Conservation (phyloP, 30 jellyfish, hydroid and myxozoan species). For the Nemopilema nomurai region DNA sequence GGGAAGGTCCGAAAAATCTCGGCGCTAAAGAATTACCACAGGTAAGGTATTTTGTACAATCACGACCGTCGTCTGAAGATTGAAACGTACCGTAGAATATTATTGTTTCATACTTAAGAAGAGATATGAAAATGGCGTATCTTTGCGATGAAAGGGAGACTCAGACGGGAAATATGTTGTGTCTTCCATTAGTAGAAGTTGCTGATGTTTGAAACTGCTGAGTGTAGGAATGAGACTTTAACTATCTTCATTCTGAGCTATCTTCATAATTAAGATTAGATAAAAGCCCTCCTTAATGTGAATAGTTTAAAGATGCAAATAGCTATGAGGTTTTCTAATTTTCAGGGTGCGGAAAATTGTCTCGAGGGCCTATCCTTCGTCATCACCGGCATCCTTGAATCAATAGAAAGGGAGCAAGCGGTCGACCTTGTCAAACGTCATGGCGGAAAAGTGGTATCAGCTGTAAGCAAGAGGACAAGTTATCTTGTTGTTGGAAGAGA, state of each 20-base stretch:
- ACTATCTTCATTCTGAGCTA: background rate
- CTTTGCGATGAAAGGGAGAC: no score
- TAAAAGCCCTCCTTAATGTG: background rate
- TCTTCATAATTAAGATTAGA: background rate
- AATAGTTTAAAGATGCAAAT: background rate
- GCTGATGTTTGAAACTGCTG: no score
- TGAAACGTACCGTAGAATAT: no score
- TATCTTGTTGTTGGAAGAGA: conserved; percentile 91
- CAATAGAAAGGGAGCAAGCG: conserved; percentile 92
- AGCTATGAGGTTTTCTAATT: background rate
- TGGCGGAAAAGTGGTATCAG: conserved; percentile 94
- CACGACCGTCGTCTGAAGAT: background rate
- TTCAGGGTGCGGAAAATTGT: conserved; percentile 92
- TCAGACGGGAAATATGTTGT: no score
- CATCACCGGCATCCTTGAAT: conserved; percentile 92
- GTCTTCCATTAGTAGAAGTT: no score
- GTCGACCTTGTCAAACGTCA: conserved; percentile 72
- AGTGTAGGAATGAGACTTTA: no score
- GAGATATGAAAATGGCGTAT: no score
- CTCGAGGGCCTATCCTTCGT: conserved; percentile 93
- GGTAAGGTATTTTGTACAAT: conserved; percentile 22
- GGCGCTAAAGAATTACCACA: conserved; percentile 93
- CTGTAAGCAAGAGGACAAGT: conserved; percentile 91
- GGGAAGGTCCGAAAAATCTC: conserved; percentile 94
- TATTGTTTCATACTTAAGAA: no score